phyloP scores from a whole-genome alignment of 2,888 invertebrate species.

The Eupithecia subfuscata region DNA sequence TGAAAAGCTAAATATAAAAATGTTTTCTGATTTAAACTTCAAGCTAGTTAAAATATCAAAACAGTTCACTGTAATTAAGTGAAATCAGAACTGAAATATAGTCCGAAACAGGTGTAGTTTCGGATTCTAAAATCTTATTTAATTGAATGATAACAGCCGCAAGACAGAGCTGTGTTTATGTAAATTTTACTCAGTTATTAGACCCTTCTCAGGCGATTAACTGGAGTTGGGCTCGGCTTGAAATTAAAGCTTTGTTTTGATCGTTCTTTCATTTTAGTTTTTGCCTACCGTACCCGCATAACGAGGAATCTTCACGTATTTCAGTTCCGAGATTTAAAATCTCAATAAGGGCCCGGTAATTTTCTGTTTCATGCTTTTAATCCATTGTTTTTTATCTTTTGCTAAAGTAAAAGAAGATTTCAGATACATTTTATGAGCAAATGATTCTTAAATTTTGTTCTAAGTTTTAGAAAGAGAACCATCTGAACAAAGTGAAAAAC shows the following conservation, averaged over 20 bases:
- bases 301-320: slow-evolving; percentile 33
- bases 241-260: slow-evolving; percentile 61
- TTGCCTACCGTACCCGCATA: slow-evolving; percentile 42
- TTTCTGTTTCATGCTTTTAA: background rate
- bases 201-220: slow-evolving; percentile 71
- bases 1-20: slow-evolving; percentile 7
- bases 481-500: background rate
- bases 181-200: slow-evolving; percentile 77
- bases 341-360: slow-evolving; percentile 7
- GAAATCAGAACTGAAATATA: slow-evolving; percentile 41
- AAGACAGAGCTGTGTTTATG: slow-evolving; percentile 78
- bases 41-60: slow-evolving; percentile 27
- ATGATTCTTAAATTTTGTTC: background rate
- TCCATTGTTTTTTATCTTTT: background rate
- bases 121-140: slow-evolving; percentile 78
- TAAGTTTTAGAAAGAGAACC: background rate
- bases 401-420: background rate
- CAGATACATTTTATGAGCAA: background rate
- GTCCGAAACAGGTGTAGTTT: slow-evolving; percentile 65
- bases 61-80: slow-evolving; percentile 36
- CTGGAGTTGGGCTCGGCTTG: slow-evolving; percentile 42
- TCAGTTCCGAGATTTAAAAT: slow-evolving; percentile 11
- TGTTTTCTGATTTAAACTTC: slow-evolving; percentile 5
- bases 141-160: slow-evolving; percentile 82
- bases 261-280: slow-evolving; percentile 61